Evolutionary conservation across 2,888 invertebrate species (phyloP), one percentile per base, ranked within the genome.

Genomic region (Hydriomena furcata): DNA sequence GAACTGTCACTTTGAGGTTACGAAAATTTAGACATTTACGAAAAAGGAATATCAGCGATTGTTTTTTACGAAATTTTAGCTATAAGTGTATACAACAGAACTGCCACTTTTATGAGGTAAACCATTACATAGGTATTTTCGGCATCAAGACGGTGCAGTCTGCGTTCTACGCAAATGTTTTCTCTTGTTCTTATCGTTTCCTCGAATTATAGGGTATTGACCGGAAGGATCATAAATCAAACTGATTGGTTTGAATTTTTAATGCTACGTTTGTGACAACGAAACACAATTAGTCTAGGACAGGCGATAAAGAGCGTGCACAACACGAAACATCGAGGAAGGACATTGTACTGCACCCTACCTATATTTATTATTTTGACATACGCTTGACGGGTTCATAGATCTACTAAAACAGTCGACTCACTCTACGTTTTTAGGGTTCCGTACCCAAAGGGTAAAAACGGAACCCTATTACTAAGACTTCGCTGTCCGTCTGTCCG

Each of bases 261-360:
- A 52, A 45, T 52, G 44, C 44, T 23, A 24, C 34, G 31, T 44
- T 52, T 41, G 32, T 7, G 49, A 44, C 58, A 47, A 44, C 51
- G 31, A 48, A 58, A 58, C 36, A 41, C 55, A 55, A 58, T 61
- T 58, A 63, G 52, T 37, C 24, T 32, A 55, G 47, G 46, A 56
- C 49, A 57, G 47, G 58, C 55, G 52, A 47, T 51, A 45, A 48
- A 51, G 31, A 36, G 35, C 46, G 45, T 40, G 38, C 48, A 48
- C 31, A 38, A 37, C 38, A 56, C 57, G 56, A 55, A 62, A 68
- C 24, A 69, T 63, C 63, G 67, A 73, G 79, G 76, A 77, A 79
- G 87, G 83, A 78, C 83, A 82, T 82, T 65, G 51, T 45, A 41
- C 45, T 51, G 41, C 20, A 25, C 45, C 41, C 40, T 50, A 27